Evolutionary conservation across 2,113 vertebrate species (phyloP), one percentile per base, ranked within the genome.

Genomic region (Mystacornis crossleyi): DNA sequence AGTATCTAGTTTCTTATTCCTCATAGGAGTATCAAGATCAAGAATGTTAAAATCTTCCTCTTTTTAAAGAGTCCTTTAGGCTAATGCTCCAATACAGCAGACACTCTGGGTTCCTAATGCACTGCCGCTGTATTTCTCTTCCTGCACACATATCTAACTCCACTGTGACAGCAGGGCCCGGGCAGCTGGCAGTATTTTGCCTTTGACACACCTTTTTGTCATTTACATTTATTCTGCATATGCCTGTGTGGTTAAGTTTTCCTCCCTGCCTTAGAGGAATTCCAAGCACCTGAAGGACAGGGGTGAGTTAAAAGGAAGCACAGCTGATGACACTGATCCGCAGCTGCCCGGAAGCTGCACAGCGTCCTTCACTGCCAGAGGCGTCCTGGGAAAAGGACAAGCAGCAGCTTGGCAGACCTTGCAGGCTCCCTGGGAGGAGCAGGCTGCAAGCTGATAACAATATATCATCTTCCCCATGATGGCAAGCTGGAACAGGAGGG

Each of bases 41-140:
- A 75, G 12, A 55, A 75, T 11, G 43, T 12, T 25, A 60, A 83
- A 64, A 6, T 9, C 38, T 47, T 29, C 14, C 14, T 80, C 26
- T 45, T 67, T 72, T 47, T 26, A 69, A 73, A 29, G 1, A 81
- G 81, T 47, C 34, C 36, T 47, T 38, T 13, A 69, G 48, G 50
- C 18, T 64, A 72, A 72, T 6, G 3, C 6, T 65, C 25, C 2
- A 1, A 0, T 26, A 42, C 0, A 86, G 34, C 21, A 45, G 57
- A 17, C 34, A 11, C 34, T 36, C 19, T 6, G 3, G 28, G 21
- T 24, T 28, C 36, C 62, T 33, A 33, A 12, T 2, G 17, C 28
- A 18, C 4, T 31, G 60, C 58, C 19, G 25, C 38, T 8, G 3
- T 15, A 15, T 42, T 66, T 84, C 47, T 51, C 29, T 67, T 75